Percentiles rank a stretch among this genome's conserved stretches.
These are phyloP conservation scores for Mylabris phalerata DNA, from an alignment of 1,140 invertebrate genomes.

Conservation along the genomic window DNA sequence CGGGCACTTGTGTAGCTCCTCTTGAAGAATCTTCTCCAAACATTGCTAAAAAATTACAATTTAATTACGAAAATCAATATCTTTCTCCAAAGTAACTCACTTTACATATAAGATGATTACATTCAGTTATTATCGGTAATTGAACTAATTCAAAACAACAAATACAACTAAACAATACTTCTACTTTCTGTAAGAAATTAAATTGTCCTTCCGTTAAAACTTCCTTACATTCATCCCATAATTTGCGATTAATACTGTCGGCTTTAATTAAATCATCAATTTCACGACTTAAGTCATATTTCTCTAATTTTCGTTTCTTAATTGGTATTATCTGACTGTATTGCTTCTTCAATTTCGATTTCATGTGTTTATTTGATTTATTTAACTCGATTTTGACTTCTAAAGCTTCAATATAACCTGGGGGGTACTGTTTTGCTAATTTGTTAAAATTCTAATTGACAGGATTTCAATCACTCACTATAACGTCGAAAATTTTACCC, in stretches of 20 bases:
- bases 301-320: constrained; percentile 45
- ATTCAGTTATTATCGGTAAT: constrained; percentile 67
- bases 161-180: constrained; percentile 66
- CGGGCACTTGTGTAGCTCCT: too few relatives aligned
- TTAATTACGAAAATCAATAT: background rate
- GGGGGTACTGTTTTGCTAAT: constrained; percentile 56
- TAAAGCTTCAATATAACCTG: constrained; percentile 66
- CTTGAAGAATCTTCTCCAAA: too few relatives aligned
- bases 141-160: constrained; percentile 73
- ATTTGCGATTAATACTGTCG: constrained; percentile 51
- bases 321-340: background rate
- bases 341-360: constrained; percentile 25
- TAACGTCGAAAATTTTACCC: constrained; percentile 54
- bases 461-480: constrained; percentile 40
- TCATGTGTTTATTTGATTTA: constrained; percentile 24
- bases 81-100: constrained; percentile 42
- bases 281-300: constrained; percentile 46
- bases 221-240: constrained; percentile 58
- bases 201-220: constrained; percentile 45
- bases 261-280: constrained; percentile 50
- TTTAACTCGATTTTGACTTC: constrained; percentile 44
- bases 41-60: too few relatives aligned
- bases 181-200: constrained; percentile 58
- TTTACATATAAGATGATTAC: constrained; percentile 70
- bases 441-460: constrained; percentile 6